phyloP scores from a whole-genome alignment of 2,113 vertebrate species.

The Riparia riparia region DNA sequence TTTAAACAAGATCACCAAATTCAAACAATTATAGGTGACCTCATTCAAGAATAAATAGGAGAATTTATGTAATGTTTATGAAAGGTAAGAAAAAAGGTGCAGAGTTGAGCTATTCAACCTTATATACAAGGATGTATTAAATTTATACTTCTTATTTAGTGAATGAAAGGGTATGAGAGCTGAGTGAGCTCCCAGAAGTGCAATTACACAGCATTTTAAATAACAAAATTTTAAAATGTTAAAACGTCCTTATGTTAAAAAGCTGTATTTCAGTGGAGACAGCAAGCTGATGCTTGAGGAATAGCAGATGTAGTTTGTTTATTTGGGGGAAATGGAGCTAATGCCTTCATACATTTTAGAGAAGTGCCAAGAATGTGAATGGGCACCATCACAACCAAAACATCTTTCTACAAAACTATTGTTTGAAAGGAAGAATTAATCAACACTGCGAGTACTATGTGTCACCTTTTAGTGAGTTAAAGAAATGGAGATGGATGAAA shows the following conservation, averaged over 20 bases:
- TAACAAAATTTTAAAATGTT: background rate
- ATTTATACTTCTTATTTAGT: background rate
- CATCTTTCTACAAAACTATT: background rate
- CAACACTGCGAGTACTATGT: background rate
- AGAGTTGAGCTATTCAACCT: background rate
- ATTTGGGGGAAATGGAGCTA: background rate
- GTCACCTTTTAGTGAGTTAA: background rate
- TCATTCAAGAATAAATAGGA: background rate
- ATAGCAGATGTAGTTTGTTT: background rate
- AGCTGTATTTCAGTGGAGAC: background rate
- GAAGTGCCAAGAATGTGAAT: background rate
- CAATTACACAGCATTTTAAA: background rate
- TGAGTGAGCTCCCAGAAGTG: background rate
- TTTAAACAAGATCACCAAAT: background rate
- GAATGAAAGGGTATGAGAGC: background rate
- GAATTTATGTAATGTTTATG: background rate
- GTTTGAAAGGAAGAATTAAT: background rate
- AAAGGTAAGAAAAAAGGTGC: background rate
- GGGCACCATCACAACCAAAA: background rate
- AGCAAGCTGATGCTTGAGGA: background rate
- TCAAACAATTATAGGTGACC: background rate
- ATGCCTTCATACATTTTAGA: background rate
- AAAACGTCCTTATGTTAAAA: background rate
- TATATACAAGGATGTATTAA: background rate
- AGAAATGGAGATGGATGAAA: background rate